Base-by-base conservation (phyloP, 2,888 invertebrate genomes). In the Eupithecia inturbata region DNA sequence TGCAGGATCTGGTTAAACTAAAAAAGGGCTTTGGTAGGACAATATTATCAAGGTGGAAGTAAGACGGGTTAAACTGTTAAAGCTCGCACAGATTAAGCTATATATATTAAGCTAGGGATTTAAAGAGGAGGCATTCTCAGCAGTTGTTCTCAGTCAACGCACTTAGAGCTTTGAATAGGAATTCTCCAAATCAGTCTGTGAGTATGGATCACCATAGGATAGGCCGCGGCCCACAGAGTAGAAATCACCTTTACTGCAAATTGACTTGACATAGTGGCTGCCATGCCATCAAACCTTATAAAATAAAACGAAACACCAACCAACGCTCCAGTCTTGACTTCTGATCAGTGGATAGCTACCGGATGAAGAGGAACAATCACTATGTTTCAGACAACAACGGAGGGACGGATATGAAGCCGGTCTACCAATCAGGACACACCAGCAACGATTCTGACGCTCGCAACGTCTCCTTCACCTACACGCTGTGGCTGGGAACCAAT, bases 401-500 rank as follows among this genome's bases (percentile, higher is more conserved):
- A n/a, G 92, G 91, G 0, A 94, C 73, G 92, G 93, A 87, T 63
- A 83, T 94, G 73, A 94, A 94, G 83, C 83, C 94, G 75, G 90
- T 94, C 2, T 94, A 93, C 83, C 93, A 92, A 73, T 87, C 93
- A 0, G 95, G 95, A 6, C 92, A 92, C 81, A 92, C 95, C 78
- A 90, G 87, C 85, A 95, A 95, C 83, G 96, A 96, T 76, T 95
- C 95, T 0, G 96, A 96, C 74, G 95, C 95, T 0, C 92, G 96
- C 68, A 97, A 97, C 88, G 96, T 97, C 1, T 96, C 97, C 31
- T 96, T 97, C 83, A 97, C 97, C 0, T 98, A 98, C 91, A 97
- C 98, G 0, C 95, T 98, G 41, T 98, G 98, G 98, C 97, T 98
- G 41, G 98, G 98, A 77, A 97, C 97, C 78, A 97, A 98, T 87